Base-by-base conservation (phyloP, 2,888 invertebrate genomes). In the Sarcophaga rosellei region DNA sequence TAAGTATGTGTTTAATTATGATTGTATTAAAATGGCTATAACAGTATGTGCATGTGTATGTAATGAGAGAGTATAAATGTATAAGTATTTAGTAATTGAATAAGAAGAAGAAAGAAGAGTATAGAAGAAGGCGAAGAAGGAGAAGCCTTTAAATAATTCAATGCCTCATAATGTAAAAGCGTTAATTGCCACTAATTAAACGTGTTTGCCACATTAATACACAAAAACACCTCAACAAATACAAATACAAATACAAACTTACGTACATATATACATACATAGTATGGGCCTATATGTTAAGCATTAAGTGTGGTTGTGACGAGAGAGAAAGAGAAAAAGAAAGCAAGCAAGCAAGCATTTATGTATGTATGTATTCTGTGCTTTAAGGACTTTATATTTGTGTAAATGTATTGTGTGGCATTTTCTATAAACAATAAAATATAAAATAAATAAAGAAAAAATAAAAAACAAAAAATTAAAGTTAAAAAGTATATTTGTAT, bases 131-230 rank as follows among this genome's bases (percentile, higher is more conserved):
- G n/a, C n/a, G n/a, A 25, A 25, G 35, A 35, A 8, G 35, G 35
- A 11, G 21, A 83, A 73, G 23, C 47, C 69, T 76, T 83, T 83
- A 77, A 77, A 83, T 83, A 73, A 83, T 83, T 80, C 57, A 83
- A 62, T 68, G 69, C 63, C 77, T 35, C 72, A 83, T 80, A 72
- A 80, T 77, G 77, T 79, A 68, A 82, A 85, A 81, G 85, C 81
- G 81, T 86, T 86, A 86, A 83, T 86, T 80, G 80, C 62, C 80
- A 68, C 69, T 80, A 86, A 83, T 86, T 86, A 86, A 86, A 80
- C 72, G 73, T 72, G 21, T 82, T 63, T 66, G 76, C 79, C 86
- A 23, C 86, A 86, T 73, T 73, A 53, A 62, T 62, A 82, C 75
- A 76, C 63, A 74, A 74, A 69, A 45, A 77, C 17, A 25, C n/a